A percentile compares a stretch with the other conserved stretches of the same genome.
Conservation (phyloP, 2,113 vertebrate species). For the Corythaeola cristata region DNA sequence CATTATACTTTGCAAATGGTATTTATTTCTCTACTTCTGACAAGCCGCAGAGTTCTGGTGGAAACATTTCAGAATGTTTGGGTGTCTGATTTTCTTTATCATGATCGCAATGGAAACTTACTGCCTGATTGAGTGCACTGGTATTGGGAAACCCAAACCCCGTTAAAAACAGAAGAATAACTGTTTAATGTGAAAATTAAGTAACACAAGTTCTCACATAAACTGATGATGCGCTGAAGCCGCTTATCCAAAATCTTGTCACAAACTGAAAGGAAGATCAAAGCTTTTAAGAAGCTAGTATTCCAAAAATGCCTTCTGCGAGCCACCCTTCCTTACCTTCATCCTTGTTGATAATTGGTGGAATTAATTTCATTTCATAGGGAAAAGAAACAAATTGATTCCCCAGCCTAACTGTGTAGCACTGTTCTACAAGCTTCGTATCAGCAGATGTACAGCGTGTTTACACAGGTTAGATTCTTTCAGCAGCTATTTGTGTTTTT, state of each 20-base stretch:
- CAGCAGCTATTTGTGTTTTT: not conserved
- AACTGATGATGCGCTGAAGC: not conserved
- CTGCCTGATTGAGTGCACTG: slow-evolving; percentile 11
- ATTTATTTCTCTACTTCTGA: slow-evolving; percentile 29
- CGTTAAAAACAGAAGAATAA: not conserved
- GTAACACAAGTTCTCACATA: not conserved
- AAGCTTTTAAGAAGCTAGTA: not conserved
- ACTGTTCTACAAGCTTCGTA: not conserved
- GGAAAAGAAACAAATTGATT: not conserved
- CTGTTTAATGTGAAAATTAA: slow-evolving; percentile 16
- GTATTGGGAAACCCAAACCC: not conserved
- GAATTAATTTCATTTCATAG: not conserved
- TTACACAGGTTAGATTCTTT: not conserved
- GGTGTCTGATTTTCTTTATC: slow-evolving; percentile 32
- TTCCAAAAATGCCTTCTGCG: not conserved
- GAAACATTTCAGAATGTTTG: slow-evolving; percentile 29
- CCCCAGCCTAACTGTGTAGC: not conserved
- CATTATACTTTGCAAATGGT: not conserved
- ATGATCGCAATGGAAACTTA: slow-evolving; percentile 31
- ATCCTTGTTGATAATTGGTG: not conserved
- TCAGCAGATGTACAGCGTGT: not conserved
- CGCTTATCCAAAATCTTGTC: not conserved
- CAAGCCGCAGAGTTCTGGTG: not conserved
- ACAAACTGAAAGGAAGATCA: not conserved
- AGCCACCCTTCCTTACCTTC: not conserved